phyloP scores from a whole-genome alignment of 2,113 vertebrate genomes.

The Laticauda laticaudata region DNA sequence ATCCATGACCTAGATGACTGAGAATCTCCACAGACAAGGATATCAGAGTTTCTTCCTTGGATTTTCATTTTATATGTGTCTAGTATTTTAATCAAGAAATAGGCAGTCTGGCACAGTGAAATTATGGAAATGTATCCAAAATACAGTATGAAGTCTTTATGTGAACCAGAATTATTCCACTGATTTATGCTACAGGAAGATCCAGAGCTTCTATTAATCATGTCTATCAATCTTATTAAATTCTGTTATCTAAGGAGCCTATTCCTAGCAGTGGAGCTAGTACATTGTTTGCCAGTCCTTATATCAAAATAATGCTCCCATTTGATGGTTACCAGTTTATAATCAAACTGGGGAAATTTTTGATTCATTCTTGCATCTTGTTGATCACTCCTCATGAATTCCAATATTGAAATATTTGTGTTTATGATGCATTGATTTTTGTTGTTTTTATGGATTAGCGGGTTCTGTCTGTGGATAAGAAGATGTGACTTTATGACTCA shows the following conservation, averaged over 20 bases:
- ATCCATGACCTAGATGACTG: not conserved
- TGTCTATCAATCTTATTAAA: not conserved
- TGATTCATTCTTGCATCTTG: not conserved
- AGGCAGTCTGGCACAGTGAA: not conserved
- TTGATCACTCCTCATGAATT: not conserved
- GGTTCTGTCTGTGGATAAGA: not conserved
- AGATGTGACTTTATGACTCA: not conserved
- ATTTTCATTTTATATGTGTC: not conserved
- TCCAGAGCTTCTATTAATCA: not conserved
- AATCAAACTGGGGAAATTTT: not conserved
- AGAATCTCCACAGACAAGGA: not conserved
- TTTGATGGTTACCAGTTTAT: not conserved
- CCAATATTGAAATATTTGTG: not conserved
- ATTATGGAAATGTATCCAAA: not conserved
- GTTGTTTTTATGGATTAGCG: not conserved
- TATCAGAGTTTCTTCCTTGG: not conserved
- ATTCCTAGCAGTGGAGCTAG: not conserved
- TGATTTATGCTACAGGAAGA: not conserved
- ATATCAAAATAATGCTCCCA: not conserved
- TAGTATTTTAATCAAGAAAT: not conserved
- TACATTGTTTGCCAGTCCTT: not conserved
- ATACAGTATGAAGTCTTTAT: not conserved
- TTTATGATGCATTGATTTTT: not conserved
- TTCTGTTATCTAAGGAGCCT: not conserved
- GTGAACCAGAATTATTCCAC: not conserved